Conservation (phyloP, 1,140 invertebrate genomes). For the silkworm (Bombyx mori) region DNA sequence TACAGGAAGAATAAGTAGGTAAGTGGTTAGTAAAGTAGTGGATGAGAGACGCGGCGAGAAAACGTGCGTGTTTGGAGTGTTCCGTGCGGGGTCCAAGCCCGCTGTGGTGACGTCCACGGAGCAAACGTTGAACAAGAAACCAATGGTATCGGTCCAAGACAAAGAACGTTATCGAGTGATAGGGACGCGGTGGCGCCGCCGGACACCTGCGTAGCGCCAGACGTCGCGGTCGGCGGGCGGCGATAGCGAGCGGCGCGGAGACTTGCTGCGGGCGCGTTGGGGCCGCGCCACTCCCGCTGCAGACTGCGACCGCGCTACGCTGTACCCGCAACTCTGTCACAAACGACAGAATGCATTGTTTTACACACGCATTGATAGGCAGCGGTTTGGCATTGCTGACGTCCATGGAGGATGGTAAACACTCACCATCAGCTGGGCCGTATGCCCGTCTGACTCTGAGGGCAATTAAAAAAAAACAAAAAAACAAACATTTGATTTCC, state of each 20-base stretch:
- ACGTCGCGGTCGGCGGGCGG: constrained; percentile 76
- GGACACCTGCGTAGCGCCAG: constrained; percentile 61
- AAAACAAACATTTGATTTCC: too few relatives aligned
- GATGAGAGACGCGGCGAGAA: constrained; percentile 47
- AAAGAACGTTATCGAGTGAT: constrained; percentile 13
- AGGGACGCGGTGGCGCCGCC: constrained; percentile 18
- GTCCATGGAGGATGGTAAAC: too few relatives aligned
- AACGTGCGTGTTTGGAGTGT: constrained; percentile 58
- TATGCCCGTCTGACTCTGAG: too few relatives aligned
- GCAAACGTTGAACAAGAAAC: constrained; percentile 19
- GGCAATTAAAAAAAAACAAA: too few relatives aligned
- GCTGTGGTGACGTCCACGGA: constrained; percentile 20
- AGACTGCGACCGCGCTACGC: constrained; percentile 77
- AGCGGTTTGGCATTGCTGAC: too few relatives aligned
- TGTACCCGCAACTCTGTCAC: constrained; percentile 63
- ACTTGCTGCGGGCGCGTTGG: constrained; percentile 75
- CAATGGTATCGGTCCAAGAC: constrained; percentile 15
- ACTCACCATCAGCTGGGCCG: too few relatives aligned
- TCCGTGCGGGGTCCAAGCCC: constrained; percentile 62
- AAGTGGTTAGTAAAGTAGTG: constrained; percentile 58
- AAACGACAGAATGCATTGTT: neutral
- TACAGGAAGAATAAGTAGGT: constrained; percentile 51
- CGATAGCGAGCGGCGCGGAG: constrained; percentile 80
- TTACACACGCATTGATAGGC: too few relatives aligned
- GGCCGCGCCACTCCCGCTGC: constrained; percentile 80